phyloP scores from a whole-genome alignment of 2,113 vertebrate species.

The Pantherophis guttatus region DNA sequence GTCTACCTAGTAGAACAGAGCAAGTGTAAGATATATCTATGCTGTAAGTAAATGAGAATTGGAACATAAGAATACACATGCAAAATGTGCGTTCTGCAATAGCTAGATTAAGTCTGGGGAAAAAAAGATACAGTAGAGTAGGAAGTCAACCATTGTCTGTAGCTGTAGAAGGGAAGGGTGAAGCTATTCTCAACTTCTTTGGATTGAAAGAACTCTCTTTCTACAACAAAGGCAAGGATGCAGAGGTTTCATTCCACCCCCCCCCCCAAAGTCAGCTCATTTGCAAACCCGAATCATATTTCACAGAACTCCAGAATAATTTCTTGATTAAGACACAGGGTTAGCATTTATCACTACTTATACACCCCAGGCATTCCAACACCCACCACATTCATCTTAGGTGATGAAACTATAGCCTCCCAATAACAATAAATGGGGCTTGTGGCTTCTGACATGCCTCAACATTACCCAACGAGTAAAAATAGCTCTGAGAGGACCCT shows the following conservation, averaged over 20 bases:
- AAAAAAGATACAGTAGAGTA: neutral
- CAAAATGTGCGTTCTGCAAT: neutral
- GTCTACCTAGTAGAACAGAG: neutral
- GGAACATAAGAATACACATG: neutral
- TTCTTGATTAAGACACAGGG: conserved; percentile 22
- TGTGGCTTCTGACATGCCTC: neutral
- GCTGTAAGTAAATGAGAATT: neutral
- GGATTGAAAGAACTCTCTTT: neutral
- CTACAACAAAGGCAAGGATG: neutral
- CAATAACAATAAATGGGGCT: neutral
- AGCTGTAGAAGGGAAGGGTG: neutral
- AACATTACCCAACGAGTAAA: conserved; percentile 7
- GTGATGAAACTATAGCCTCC: conserved; percentile 4
- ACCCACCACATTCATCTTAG: conserved; percentile 24
- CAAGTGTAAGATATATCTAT: neutral
- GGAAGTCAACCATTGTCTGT: neutral
- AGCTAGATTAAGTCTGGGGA: neutral
- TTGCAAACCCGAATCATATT: conserved; percentile 18
- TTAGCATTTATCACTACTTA: conserved; percentile 19
- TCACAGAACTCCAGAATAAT: conserved; percentile 5
- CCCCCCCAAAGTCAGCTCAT: neutral
- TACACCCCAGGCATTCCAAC: conserved; percentile 12
- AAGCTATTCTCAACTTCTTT: neutral
- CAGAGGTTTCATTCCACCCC: neutral
- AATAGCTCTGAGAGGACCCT: neutral